Evolutionary conservation across 2,888 invertebrate genomes (phyloP).

Genomic region (Unio delphinus): DNA sequence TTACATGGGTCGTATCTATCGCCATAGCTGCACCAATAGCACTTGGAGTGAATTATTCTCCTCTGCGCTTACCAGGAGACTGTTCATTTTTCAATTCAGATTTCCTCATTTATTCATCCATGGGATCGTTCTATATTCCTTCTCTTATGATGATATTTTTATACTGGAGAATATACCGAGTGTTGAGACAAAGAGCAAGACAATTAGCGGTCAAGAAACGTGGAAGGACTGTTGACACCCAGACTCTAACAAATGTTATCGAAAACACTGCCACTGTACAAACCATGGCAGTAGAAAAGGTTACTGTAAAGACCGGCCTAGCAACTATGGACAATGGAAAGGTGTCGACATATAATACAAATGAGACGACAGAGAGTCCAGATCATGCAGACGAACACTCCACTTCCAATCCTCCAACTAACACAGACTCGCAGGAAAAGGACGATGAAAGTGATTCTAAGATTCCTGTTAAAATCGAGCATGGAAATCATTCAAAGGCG

Average conservation of each 20-base stretch:
- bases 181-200: slow-evolving; percentile 73
- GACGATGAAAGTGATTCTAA: slow-evolving; percentile 49
- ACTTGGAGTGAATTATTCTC: slow-evolving; percentile 94
- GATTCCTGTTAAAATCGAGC: slow-evolving; percentile 45
- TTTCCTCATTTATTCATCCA: slow-evolving; percentile 97
- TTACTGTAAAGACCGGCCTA: slow-evolving; percentile 58
- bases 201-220: slow-evolving; percentile 51
- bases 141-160: slow-evolving; percentile 97
- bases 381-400: slow-evolving; percentile 43
- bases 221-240: slow-evolving; percentile 51
- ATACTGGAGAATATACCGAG: slow-evolving; percentile 97
- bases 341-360: slow-evolving; percentile 58
- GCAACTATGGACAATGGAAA: slow-evolving; percentile 62
- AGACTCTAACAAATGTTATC: slow-evolving; percentile 58
- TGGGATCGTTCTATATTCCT: slow-evolving; percentile 99
- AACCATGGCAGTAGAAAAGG: slow-evolving; percentile 33
- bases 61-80: slow-evolving; percentile 84
- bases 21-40: slow-evolving; percentile 97
- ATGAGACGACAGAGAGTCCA: slow-evolving; percentile 33
- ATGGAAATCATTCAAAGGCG: slow-evolving; percentile 85
- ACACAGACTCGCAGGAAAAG: slow-evolving; percentile 56
- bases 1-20: slow-evolving; percentile 96
- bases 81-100: slow-evolving; percentile 98
- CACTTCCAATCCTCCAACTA: slow-evolving; percentile 42
- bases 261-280: slow-evolving; percentile 54